phyloP scores from a whole-genome alignment of 2,797 vertebrate genomes.

The Nyctalus aviator region DNA sequence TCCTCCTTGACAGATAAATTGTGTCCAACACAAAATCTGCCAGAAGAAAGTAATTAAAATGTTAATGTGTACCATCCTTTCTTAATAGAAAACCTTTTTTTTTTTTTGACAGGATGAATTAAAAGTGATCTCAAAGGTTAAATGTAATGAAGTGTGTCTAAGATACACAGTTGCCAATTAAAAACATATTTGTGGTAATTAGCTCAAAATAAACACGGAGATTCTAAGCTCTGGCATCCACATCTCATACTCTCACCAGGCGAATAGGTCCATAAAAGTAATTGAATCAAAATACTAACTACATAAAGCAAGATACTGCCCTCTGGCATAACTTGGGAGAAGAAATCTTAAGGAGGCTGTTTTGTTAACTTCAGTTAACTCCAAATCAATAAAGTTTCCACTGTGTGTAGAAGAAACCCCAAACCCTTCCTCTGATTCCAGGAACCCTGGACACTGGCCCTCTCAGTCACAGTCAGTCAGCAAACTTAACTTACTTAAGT shows the following conservation, averaged over 20 bases:
- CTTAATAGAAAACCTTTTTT: constrained; percentile 59
- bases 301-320: background rate
- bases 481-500: background rate
- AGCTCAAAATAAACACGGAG: constrained; percentile 73
- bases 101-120: constrained; percentile 64
- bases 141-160: constrained; percentile 64
- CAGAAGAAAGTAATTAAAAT: constrained; percentile 56
- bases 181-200: constrained; percentile 81
- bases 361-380: background rate
- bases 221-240: constrained; percentile 51
- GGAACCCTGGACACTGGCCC: background rate
- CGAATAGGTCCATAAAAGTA: constrained; percentile 18
- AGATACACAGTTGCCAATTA: constrained; percentile 69
- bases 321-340: background rate
- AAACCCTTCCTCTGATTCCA: background rate
- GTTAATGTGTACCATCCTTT: background rate
- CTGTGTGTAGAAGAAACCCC: background rate
- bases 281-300: constrained; percentile 43
- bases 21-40: constrained; percentile 28
- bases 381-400: background rate
- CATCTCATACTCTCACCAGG: constrained; percentile 61
- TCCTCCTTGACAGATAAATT: constrained; percentile 17
- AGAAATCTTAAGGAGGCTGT: background rate
- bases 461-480: background rate
- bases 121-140: constrained; percentile 73